Evolutionary conservation across 2,113 vertebrate genomes (phyloP).

Genomic region (Holacanthus passer): DNA sequence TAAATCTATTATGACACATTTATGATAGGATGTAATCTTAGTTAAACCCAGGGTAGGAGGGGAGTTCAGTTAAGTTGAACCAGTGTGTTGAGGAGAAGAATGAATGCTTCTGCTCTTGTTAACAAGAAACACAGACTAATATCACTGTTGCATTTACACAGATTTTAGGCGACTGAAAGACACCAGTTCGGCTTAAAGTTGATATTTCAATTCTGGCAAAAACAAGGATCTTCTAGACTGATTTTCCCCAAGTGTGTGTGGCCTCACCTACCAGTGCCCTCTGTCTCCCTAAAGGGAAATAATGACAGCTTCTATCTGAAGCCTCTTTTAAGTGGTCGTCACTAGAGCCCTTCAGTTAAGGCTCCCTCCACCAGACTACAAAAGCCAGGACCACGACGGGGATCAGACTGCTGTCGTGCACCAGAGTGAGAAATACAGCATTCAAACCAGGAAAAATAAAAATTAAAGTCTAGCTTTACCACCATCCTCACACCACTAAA

Average conservation of each 20-base stretch:
- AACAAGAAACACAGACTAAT: slow-evolving; percentile 37
- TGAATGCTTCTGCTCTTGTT: slow-evolving; percentile 15
- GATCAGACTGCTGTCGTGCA: slow-evolving; percentile 67
- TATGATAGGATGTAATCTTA: slow-evolving; percentile 63
- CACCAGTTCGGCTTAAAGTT: not conserved
- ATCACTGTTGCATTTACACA: slow-evolving; percentile 18
- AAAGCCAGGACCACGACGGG: slow-evolving; percentile 57
- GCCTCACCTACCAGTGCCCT: slow-evolving; percentile 64
- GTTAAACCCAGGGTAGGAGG: slow-evolving; percentile 23
- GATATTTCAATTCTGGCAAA: slow-evolving; percentile 41
- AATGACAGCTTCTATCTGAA: slow-evolving; percentile 78
- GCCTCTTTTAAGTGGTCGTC: slow-evolving; percentile 68
- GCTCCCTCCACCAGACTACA: slow-evolving; percentile 66
- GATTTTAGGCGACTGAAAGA: not conserved
- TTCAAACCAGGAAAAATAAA: slow-evolving; percentile 75
- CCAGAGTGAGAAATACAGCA: slow-evolving; percentile 64
- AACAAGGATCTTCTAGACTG: slow-evolving; percentile 7
- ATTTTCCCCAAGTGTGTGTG: slow-evolving; percentile 52
- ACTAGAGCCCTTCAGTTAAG: slow-evolving; percentile 60
- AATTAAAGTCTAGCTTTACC: slow-evolving; percentile 79
- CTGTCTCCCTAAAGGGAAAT: slow-evolving; percentile 60
- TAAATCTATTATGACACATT: slow-evolving; percentile 68
- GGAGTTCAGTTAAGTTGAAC: slow-evolving; percentile 24
- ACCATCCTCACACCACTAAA: slow-evolving; percentile 80
- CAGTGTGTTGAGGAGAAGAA: slow-evolving; percentile 21